Evolutionary conservation across 2,113 vertebrate genomes (phyloP).

Genomic region (Poeciliopsis occidentalis): DNA sequence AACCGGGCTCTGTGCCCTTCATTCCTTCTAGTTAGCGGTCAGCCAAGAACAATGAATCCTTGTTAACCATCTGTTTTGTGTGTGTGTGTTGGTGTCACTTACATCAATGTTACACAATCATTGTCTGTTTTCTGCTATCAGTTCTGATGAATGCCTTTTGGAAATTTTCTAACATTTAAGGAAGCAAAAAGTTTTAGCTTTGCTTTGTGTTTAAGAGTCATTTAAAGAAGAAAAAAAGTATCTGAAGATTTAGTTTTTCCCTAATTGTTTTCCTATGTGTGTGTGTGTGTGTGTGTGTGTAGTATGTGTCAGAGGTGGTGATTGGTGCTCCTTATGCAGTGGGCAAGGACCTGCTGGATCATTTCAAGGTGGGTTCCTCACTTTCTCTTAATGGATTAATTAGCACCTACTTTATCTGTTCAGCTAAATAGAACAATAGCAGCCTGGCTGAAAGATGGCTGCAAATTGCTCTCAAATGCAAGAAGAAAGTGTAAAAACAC

Average conservation of each 20-base stretch:
- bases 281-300: constrained; percentile 64
- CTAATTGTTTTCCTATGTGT: too few species aligned
- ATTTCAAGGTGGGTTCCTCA: constrained; percentile 88
- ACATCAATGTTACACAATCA: constrained; percentile 14
- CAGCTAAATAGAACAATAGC: not conserved
- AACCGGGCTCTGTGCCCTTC: constrained; percentile 32
- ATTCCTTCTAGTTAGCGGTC: constrained; percentile 38
- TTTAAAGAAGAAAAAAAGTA: not conserved
- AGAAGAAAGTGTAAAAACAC: too few species aligned
- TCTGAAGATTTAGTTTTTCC: too few species aligned
- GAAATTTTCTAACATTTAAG: not conserved
- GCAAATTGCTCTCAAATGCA: too few species aligned
- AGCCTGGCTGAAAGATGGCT: too few species aligned
- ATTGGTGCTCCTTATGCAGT: constrained; percentile 94
- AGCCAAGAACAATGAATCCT: constrained; percentile 40
- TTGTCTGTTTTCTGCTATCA: not conserved
- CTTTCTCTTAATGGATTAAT: not conserved
- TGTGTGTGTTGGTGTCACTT: constrained; percentile 31
- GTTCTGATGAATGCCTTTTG: not conserved
- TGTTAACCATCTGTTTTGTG: constrained; percentile 25
- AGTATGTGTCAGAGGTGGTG: constrained; percentile 98
- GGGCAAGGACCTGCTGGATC: constrained; percentile 91
- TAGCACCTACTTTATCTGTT: not conserved
- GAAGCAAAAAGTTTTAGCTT: not conserved
- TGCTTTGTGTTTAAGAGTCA: not conserved